phyloP scores from a whole-genome alignment of 2,113 vertebrate species.

The Alosa alosa region DNA sequence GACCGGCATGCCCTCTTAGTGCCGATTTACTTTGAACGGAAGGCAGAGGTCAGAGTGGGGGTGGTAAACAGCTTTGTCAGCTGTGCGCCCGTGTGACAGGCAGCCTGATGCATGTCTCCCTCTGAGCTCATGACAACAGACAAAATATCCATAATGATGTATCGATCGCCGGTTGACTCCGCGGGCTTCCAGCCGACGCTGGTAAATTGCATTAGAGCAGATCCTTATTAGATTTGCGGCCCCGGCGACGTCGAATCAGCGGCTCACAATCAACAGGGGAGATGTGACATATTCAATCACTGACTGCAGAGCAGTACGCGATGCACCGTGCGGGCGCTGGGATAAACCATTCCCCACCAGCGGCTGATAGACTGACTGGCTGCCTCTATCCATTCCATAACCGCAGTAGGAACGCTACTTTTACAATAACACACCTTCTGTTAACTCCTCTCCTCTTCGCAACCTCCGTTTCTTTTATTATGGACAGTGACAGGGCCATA shows the following conservation, averaged over 20 bases:
- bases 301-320: not conserved
- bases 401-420: not conserved
- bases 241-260: not conserved
- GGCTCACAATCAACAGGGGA: conserved; percentile 7
- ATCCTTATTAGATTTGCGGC: conserved; percentile 14
- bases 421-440: not conserved
- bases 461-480: not conserved
- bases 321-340: not conserved
- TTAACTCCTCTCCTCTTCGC: not conserved
- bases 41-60: not conserved
- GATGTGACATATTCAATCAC: conserved; percentile 12
- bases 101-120: not conserved
- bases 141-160: conserved; percentile 19
- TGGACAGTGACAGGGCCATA: not conserved
- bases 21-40: not conserved
- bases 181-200: not conserved
- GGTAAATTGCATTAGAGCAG: conserved; percentile 16
- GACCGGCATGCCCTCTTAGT: not conserved
- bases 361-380: not conserved
- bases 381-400: not conserved
- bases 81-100: not conserved
- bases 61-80: not conserved
- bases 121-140: conserved; percentile 14
- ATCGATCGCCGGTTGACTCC: conserved; percentile 7
- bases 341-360: conserved; percentile 1